These are phyloP conservation scores for Tachina lurida DNA, from an alignment of 2,888 invertebrate species.

Conservation along the genomic window DNA sequence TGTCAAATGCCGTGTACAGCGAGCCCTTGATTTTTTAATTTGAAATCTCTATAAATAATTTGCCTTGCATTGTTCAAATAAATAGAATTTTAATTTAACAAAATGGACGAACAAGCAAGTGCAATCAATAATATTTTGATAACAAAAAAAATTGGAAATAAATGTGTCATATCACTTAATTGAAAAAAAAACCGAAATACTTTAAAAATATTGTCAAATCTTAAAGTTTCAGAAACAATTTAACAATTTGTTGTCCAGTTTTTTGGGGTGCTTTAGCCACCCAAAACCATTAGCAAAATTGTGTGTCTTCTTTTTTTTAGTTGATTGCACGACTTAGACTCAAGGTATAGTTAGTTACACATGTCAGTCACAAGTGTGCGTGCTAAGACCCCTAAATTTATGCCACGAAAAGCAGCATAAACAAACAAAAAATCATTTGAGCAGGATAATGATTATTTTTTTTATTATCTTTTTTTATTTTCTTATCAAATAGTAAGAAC, in stretches of 20 bases:
- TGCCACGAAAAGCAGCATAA: neutral
- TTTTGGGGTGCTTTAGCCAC: neutral
- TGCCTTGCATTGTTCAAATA: neutral
- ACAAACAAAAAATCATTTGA: neutral
- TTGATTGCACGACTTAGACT: slow-evolving; percentile 4
- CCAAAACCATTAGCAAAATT: slow-evolving; percentile 40
- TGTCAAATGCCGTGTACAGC: neutral
- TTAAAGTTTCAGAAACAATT: too few species aligned
- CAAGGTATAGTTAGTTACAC: neutral
- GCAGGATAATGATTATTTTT: neutral
- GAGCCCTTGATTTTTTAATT: neutral
- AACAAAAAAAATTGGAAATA: neutral
- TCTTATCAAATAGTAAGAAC: slow-evolving; percentile 6
- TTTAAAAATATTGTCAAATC: neutral
- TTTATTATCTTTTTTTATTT: neutral
- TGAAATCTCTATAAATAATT: neutral
- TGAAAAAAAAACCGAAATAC: neutral
- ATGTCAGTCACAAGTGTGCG: slow-evolving; percentile 29
- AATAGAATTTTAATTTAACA: neutral
- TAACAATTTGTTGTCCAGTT: too few species aligned
- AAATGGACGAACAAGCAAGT: neutral
- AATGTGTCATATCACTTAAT: neutral
- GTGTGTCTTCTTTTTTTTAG: neutral
- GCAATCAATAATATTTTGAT: neutral
- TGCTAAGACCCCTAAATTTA: slow-evolving; percentile 19